Base-by-base conservation (phyloP, 2,113 vertebrate genomes). In the Mustelus asterias region DNA sequence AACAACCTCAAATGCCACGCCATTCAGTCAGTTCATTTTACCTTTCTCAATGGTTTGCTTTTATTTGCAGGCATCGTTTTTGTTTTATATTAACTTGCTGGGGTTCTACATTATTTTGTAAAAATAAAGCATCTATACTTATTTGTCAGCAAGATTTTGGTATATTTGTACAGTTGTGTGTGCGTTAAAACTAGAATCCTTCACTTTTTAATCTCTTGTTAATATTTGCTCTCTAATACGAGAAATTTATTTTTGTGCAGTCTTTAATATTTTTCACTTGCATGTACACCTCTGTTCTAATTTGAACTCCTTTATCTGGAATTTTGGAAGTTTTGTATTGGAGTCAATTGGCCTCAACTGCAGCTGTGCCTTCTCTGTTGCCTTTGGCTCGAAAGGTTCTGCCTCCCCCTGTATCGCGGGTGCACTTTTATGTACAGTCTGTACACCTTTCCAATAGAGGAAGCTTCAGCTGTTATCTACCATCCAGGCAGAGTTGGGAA, bases 401-500 rank as follows among this genome's bases (percentile, higher is more conserved):
- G 60, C 89, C 88, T 90, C 29, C 88, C 29, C 13, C 88, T 60
- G 60, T 63, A n/a, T 63, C 14, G 18, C 1, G 88, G n/a, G 29
- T 54, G 3, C 58, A 13, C 88, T 60, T 63, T n/a, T n/a, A 13
- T 63, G 58, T 33, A 37, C 22, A 65, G 37, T 22, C 60, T 93
- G 60, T n/a, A 37, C 89, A 65, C 89, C 89, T 93, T 93, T 65
- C 89, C 60, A 65, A 22, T 37, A 63, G 60, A 33, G 16, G 60
- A 92, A 60, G 89, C 58, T 92, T 65, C 60, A 65, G 33, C 60
- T 65, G 89, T 93, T 93, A 93, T 67, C 89, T 65, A 20, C 33
- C 33, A 93, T 65, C 14, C 89, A 93, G 60, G 89, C 60, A 65
- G 89, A 93, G 89, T 93, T 93, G 89, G 60, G 89, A 93, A 93